Percentiles rank a stretch among this genome's conserved stretches.
Evolutionary conservation across 2,888 invertebrate species (phyloP).

Genomic region (Rambutsinella grinnellia): DNA sequence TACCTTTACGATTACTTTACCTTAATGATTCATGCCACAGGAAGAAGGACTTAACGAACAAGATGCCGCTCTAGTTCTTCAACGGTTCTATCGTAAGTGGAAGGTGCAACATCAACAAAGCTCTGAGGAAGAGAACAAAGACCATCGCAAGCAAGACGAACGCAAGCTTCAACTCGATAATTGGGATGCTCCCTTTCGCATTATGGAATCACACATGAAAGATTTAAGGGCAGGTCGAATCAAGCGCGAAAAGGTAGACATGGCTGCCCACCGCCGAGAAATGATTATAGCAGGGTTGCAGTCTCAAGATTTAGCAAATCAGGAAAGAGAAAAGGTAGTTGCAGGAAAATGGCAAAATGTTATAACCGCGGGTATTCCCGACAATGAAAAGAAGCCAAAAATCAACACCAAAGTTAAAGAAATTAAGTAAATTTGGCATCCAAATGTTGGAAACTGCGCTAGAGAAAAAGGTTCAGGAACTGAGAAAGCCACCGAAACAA

Average conservation of each 20-base stretch:
- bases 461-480: conserved; percentile 51
- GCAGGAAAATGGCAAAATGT: conserved; percentile 64
- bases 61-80: conserved; percentile 68
- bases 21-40: conserved; percentile 55
- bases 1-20: neutral
- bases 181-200: conserved; percentile 63
- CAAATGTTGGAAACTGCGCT: conserved; percentile 48
- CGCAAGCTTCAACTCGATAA: conserved; percentile 32
- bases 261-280: conserved; percentile 70
- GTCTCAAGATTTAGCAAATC: conserved; percentile 68
- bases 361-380: conserved; percentile 37
- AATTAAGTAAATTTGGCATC: conserved; percentile 55
- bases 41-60: conserved; percentile 70
- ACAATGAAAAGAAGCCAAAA: neutral
- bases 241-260: conserved; percentile 68
- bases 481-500: conserved; percentile 27
- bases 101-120: conserved; percentile 48
- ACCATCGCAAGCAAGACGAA: conserved; percentile 52
- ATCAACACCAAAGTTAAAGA: conserved; percentile 13
- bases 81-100: conserved; percentile 72
- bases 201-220: conserved; percentile 57
- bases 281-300: conserved; percentile 67
- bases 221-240: conserved; percentile 59
- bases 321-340: conserved; percentile 62
- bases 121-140: conserved; percentile 63